Conservation (phyloP, 2,113 vertebrate species). For the Athene cunicularia region DNA sequence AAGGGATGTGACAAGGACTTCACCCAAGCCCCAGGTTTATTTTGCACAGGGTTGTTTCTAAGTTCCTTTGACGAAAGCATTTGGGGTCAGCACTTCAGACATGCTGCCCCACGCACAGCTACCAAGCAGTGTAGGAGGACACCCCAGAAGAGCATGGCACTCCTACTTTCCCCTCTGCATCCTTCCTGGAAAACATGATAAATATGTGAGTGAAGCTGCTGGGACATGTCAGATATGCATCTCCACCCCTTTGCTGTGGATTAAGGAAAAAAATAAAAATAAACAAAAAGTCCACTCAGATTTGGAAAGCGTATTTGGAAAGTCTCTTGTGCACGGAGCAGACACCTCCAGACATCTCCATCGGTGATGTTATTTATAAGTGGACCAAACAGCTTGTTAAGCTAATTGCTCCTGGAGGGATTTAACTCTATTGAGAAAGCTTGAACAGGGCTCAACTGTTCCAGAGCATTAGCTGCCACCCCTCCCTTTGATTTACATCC, state of each 20-base stretch:
- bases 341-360: slow-evolving; percentile 43
- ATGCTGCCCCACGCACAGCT: not conserved
- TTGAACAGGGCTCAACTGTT: slow-evolving; percentile 19
- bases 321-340: not conserved
- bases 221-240: not conserved
- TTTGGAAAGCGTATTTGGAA: not conserved
- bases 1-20: not conserved
- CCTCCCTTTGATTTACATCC: slow-evolving; percentile 52
- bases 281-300: not conserved
- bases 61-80: not conserved
- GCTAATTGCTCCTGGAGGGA: slow-evolving; percentile 57
- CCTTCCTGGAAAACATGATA: not conserved
- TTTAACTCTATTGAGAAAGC: slow-evolving; percentile 14
- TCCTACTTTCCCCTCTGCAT: not conserved
- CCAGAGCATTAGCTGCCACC: slow-evolving; percentile 39
- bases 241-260: not conserved
- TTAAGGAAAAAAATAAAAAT: not conserved
- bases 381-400: slow-evolving; percentile 39
- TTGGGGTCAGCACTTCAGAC: not conserved
- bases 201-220: not conserved
- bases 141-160: not conserved
- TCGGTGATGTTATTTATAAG: slow-evolving; percentile 46
- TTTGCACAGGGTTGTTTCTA: not conserved
- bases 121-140: not conserved
- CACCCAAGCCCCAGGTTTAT: not conserved